These are phyloP conservation scores for Eucriotettix oculatus DNA, from an alignment of 2,888 invertebrate species.

Conservation along the genomic window DNA sequence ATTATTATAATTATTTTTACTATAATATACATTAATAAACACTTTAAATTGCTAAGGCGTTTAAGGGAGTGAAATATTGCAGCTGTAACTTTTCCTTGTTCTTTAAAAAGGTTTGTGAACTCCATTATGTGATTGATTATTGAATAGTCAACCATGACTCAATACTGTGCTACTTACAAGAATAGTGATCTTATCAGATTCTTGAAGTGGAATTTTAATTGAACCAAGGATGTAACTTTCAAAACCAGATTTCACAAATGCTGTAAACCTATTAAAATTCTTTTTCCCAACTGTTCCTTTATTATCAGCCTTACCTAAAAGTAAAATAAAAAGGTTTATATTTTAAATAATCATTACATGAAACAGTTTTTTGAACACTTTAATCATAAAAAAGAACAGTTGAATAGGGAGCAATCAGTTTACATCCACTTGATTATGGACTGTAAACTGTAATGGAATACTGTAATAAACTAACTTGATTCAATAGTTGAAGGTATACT, in stretches of 20 bases:
- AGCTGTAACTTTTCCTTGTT: too few species aligned
- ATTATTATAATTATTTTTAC: too few species aligned
- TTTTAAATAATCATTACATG: not conserved
- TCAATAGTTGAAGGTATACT: not conserved
- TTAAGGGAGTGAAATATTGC: too few species aligned
- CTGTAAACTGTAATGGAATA: too few species aligned
- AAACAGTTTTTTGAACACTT: not conserved
- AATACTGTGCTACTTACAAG: slow-evolving; percentile 22
- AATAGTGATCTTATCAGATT: slow-evolving; percentile 54
- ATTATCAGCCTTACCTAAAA: slow-evolving; percentile 23
- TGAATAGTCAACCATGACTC: too few species aligned
- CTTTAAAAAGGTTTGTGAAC: too few species aligned
- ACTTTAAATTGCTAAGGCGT: too few species aligned
- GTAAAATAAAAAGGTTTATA: too few species aligned
- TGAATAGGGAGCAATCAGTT: too few species aligned
- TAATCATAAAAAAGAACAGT: not conserved
- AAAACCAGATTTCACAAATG: slow-evolving; percentile 77
- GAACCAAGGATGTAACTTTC: slow-evolving; percentile 78
- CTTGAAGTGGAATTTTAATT: slow-evolving; percentile 47
- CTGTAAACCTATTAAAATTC: slow-evolving; percentile 65
- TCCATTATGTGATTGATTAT: too few species aligned
- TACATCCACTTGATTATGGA: too few species aligned
- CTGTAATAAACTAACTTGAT: not conserved
- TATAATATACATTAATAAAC: too few species aligned
- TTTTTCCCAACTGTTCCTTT: slow-evolving; percentile 50